Evolutionary conservation across 2,888 invertebrate species (phyloP), one percentile per base, ranked within the genome.

Genomic region (Cosmia trapezina): DNA sequence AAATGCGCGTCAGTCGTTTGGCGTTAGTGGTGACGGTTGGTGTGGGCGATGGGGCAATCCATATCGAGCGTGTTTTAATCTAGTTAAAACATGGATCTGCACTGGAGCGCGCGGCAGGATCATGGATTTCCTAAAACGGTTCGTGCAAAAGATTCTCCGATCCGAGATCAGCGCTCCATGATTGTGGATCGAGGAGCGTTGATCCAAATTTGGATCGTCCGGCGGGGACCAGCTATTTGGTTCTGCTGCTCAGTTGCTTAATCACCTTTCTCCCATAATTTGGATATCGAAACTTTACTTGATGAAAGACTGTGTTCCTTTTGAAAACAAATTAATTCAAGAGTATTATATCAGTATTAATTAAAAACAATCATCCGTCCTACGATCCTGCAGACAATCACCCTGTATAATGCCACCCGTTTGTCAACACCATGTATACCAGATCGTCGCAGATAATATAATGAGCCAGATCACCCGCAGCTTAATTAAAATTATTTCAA

Each of bases 401-500:
- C 0, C 2, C 22, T 56, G 33, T 53, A 47, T 28, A 69, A 33
- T 22, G 54, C 41, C 41, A 37, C n/a, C 28, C 56, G 49, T 76
- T 76, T 72, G 51, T 76, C 68, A 73, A 61, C 45, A 49, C 33
- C 53, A 56, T 79, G 70, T 65, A 53, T 61, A 49, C 37, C 28
- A 59, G 53, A 66, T 56, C 43, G 51, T 63, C 22, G 53, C 56
- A 62, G 65, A 74, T 74, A 78, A 65, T 68, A 60, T 70, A 77
- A 72, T 62, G 49, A 57, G 60, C 54, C 67, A 45, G 65, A 74
- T 78, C 67, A 73, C 75, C 83, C 81, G 78, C 74, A 78, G 74
- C 73, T 69, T 69, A 62, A 80, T 78, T 72, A 70, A 78, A 83
- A 69, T 71, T 51, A 75, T 83, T 81, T 73, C 66, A 72, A 74